Conservation (phyloP, 2,113 vertebrate species). For the Zeus faber region DNA sequence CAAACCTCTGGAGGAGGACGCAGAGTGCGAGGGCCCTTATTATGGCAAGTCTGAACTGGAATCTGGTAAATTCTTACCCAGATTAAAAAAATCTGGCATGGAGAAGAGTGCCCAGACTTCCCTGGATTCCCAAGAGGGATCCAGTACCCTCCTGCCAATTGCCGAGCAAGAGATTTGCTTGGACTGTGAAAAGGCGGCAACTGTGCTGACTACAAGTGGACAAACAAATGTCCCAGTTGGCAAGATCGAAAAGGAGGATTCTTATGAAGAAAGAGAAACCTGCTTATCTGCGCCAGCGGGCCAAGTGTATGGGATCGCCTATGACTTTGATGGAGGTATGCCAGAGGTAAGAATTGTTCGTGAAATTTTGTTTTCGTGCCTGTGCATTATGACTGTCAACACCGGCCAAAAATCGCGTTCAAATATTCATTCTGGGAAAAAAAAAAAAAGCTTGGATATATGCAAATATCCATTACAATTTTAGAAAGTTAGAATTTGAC, state of each 20-base stretch:
- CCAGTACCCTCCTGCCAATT: constrained; percentile 74
- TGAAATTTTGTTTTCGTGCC: too few species aligned
- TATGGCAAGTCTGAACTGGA: constrained; percentile 97
- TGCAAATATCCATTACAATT: too few species aligned
- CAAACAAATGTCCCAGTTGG: constrained; percentile 65
- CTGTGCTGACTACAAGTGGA: constrained; percentile 65
- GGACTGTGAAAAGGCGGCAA: constrained; percentile 80
- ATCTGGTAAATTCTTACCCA: constrained; percentile 95
- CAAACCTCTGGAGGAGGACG: constrained; percentile 97
- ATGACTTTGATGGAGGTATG: constrained; percentile 78
- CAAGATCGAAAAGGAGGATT: constrained; percentile 81
- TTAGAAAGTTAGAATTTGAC: too few species aligned
- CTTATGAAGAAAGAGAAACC: constrained; percentile 76
- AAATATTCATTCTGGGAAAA: too few species aligned
- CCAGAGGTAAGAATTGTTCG: constrained; percentile 79
- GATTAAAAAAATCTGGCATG: constrained; percentile 97
- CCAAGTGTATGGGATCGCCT: constrained; percentile 80
- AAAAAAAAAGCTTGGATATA: too few species aligned
- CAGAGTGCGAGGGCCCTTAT: constrained; percentile 94
- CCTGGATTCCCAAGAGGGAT: constrained; percentile 96
- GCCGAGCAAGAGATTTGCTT: constrained; percentile 82
- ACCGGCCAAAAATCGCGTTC: too few species aligned
- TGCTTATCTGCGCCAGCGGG: constrained; percentile 79
- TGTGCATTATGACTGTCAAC: too few species aligned
- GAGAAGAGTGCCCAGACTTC: constrained; percentile 99